phyloP scores from a whole-genome alignment of 2,113 vertebrate genomes.

The Nyctereutes procyonoides region DNA sequence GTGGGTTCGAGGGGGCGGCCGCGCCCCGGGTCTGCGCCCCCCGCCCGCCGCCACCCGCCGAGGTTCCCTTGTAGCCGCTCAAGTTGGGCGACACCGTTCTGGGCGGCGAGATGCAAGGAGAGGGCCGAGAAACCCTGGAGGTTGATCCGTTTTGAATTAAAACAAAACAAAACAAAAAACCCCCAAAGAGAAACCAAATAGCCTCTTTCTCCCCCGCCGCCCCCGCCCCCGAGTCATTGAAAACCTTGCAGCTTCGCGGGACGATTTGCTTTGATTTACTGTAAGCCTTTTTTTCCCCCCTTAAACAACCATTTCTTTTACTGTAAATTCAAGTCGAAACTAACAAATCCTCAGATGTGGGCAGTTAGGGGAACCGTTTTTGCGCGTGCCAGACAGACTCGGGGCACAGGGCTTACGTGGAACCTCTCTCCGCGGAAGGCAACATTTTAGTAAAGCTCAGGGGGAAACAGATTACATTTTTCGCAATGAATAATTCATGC shows the following conservation, averaged over 20 bases:
- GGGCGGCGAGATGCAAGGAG: background rate
- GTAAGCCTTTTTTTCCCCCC: background rate
- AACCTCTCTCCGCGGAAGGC: constrained; percentile 81
- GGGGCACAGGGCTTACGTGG: constrained; percentile 50
- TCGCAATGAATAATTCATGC: constrained; percentile 91
- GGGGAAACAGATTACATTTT: constrained; percentile 84
- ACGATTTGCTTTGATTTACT: constrained; percentile 10
- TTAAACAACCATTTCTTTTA: background rate
- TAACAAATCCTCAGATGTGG: constrained; percentile 38
- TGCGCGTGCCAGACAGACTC: constrained; percentile 22
- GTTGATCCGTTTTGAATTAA: constrained; percentile 29
- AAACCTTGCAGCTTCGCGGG: constrained; percentile 2
- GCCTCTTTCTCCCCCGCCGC: background rate
- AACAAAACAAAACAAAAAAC: background rate
- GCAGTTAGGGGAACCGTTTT: constrained; percentile 1
- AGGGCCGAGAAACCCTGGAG: background rate
- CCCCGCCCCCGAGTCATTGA: background rate
- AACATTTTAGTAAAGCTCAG: constrained; percentile 85
- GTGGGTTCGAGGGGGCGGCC: background rate
- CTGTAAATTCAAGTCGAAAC: constrained; percentile 50
- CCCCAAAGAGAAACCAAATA: background rate
- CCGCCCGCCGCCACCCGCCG: accelerated
- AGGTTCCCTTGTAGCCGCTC: accelerated
- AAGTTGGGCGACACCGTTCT: background rate
- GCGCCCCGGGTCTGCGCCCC: background rate